Evolutionary conservation across 2,797 vertebrate species (phyloP).

Genomic region (Dicrostonyx torquatus): DNA sequence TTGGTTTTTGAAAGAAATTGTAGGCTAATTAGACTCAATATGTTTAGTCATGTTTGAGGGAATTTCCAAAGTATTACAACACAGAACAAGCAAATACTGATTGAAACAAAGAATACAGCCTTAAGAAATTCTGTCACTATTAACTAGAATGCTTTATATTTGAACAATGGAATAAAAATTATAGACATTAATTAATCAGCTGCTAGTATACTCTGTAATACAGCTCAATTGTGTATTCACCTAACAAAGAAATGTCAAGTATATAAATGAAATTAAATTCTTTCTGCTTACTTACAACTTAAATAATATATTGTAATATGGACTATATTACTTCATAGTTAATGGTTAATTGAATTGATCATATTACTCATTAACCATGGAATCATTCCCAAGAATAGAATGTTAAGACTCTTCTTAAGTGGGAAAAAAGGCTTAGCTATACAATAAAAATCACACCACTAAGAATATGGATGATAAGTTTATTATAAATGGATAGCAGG

Average conservation of each 20-base stretch:
- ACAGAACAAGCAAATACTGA: constrained; percentile 49
- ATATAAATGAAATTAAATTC: constrained; percentile 15
- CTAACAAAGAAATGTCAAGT: not conserved
- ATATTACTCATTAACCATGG: not conserved
- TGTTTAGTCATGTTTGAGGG: constrained; percentile 25
- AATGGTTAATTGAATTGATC: not conserved
- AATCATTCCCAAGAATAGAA: not conserved
- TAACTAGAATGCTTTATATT: constrained; percentile 58
- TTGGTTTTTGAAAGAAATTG: not conserved
- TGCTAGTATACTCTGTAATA: not conserved
- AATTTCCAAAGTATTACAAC: constrained; percentile 49
- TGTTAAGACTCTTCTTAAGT: constrained; percentile 32
- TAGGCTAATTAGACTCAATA: constrained; percentile 61
- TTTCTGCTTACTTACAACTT: not conserved
- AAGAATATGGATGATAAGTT: not conserved
- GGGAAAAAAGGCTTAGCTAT: not conserved
- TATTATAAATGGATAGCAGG: constrained; percentile 5
- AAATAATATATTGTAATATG: not conserved
- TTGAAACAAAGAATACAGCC: not conserved
- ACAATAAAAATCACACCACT: not conserved
- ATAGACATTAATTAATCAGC: constrained; percentile 56
- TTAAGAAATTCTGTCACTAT: constrained; percentile 42
- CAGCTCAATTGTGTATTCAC: constrained; percentile 9
- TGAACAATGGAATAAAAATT: constrained; percentile 39
- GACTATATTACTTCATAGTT: constrained; percentile 3